Evolutionary conservation across 2,797 vertebrate species (phyloP).

Genomic region (Propithecus deckenii): DNA sequence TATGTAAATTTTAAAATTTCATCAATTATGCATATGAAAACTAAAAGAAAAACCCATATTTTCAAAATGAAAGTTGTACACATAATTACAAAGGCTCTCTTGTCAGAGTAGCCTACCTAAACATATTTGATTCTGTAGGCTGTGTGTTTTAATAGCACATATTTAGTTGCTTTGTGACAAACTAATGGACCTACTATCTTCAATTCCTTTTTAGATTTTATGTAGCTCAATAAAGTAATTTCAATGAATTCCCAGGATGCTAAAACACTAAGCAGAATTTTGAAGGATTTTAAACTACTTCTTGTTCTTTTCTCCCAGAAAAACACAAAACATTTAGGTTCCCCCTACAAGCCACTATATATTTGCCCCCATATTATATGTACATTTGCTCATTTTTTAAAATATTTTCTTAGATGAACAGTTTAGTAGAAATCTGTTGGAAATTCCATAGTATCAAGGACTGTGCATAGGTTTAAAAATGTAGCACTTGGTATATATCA

Average conservation of each 20-base stretch:
- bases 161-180: background rate
- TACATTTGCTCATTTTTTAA: background rate
- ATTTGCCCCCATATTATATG: background rate
- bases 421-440: background rate
- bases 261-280: background rate
- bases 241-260: background rate
- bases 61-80: background rate
- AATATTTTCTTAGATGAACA: background rate
- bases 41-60: background rate
- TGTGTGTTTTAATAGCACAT: background rate
- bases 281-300: conserved; percentile 14
- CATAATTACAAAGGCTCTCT: background rate
- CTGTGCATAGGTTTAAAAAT: background rate
- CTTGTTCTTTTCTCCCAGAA: background rate
- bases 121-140: background rate
- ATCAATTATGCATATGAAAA: background rate
- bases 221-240: conserved; percentile 4
- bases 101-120: background rate
- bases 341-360: background rate
- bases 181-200: background rate
- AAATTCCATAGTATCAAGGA: background rate
- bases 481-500: background rate
- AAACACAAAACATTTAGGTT: background rate
- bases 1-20: background rate
- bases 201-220: background rate